A percentile compares a stretch with the other conserved stretches of the same genome.
These are phyloP conservation scores for Gorsachius magnificus DNA, from an alignment of 2,797 vertebrate species.

Conservation along the genomic window DNA sequence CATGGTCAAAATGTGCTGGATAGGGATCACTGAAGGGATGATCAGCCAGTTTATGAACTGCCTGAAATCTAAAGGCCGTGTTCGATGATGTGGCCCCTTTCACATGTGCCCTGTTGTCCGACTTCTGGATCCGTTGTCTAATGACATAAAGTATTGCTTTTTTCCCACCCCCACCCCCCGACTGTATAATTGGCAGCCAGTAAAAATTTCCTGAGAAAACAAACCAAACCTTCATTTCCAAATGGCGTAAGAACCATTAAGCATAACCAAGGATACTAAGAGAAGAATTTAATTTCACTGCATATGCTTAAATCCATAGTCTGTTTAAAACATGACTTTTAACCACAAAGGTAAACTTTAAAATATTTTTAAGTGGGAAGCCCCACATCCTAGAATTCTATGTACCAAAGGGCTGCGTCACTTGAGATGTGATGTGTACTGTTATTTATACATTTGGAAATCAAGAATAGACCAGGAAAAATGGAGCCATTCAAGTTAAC, in stretches of 20 bases:
- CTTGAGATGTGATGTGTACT: not conserved
- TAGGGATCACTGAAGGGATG: not conserved
- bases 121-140: not conserved
- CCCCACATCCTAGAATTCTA: not conserved
- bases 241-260: not conserved
- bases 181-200: not conserved
- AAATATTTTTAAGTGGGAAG: not conserved
- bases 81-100: not conserved
- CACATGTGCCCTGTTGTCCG: not conserved
- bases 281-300: not conserved
- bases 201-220: not conserved
- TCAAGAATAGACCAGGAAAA: not conserved
- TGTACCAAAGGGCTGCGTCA: not conserved
- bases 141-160: not conserved
- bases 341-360: not conserved
- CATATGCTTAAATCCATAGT: not conserved
- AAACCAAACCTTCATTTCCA: not conserved
- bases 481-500: not conserved
- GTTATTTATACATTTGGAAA: not conserved
- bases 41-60: not conserved
- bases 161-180: accelerated
- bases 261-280: not conserved
- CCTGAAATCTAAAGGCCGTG: not conserved
- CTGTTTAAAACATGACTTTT: not conserved
- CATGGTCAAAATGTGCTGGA: not conserved